Evolutionary conservation across 2,888 invertebrate species (phyloP), one percentile per base, ranked within the genome.

Genomic region (Silvanus unidentatus): DNA sequence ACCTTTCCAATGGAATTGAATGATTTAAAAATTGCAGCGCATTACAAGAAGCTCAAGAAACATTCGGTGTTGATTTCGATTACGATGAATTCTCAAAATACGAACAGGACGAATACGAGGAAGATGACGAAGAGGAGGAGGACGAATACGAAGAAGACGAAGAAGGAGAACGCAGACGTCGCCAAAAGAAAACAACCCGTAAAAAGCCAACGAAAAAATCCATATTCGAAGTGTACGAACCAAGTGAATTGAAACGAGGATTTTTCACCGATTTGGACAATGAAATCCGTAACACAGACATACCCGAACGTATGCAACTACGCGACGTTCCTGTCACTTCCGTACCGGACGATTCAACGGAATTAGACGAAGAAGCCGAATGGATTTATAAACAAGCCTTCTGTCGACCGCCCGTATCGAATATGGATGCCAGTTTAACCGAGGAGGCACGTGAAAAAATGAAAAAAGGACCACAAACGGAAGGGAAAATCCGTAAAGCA

Each of bases 51-150:
- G 99, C 98, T 42, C 96, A 97, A 71, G 98, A 99, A 67, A 95
- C 98, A 54, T 99, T 99, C 68, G 99, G 98, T 16, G 95, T 97
- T n/a, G 98, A 98, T 69, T 97, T 98, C 72, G 96, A 93, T 65
- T 93, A 88, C 65, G 91, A 91, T 47, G 92, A 93, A 55, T 89
- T 93, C 70, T 84, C 85, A 42, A 89, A 89, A 63, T 89, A 88
- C 63, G 90, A 85, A 4, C 88, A 90, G 42, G 91, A 91, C 53
- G 88, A 88, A 49, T 88, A 91, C 59, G 86, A 86, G 43, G 88
- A 88, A 40, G 88, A 88, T 22, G 88, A 88, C 1, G 89, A 88
- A 8, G 87, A 88, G 43, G 77, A 86, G 36, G 87, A 87, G 55
- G 86, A 88, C 50, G 88, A 90, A 57, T 80, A 88, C 44, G 87